Base-by-base conservation (phyloP, 2,113 vertebrate genomes). In the Reinhardtius hippoglossoides region DNA sequence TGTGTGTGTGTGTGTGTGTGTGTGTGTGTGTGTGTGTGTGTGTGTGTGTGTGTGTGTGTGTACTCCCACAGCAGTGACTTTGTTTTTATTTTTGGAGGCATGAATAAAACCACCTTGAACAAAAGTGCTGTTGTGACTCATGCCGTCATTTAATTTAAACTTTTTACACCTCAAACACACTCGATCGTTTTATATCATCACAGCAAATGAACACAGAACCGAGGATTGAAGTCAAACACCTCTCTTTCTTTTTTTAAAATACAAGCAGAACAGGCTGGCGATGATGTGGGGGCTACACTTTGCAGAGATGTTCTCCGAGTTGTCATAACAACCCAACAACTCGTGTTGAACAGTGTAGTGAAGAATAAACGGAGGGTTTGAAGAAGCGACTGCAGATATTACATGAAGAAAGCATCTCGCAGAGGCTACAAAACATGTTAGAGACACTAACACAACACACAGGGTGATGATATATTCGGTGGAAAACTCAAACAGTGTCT, bases 51-150 rank as follows among this genome's bases (percentile, higher is more conserved):
- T 40, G 31, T 31, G 44, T 15, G 44, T 48, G 44, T 48, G 50
- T 27, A 52, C 55, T 35, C 42, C n/a, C 21, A 56, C 57, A 65
- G 72, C 50, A 15, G 35, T 16, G 62, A 52, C 62, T 50, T 10
- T 60, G 58, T 35, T 80, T 72, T 55, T 18, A 21, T 44, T 58
- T 9, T 42, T 48, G 16, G 7, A 35, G 8, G 8, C 8, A 61
- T 26, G 8, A 48, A 71, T 60, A 55, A 77, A 31, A 56, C 40
- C 75, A 26, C 9, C 54, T 24, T 16, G 9, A 9, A 60, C 50
- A 63, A 67, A 20, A 50, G 65, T 18, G 10, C n/a, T 9, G 4
- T 54, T 75, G 44, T 80, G 50, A 54, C 50, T 44, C 26, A 57
- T 8, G 64, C 0, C 16, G 35, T 59, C 7, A 13, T 48, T 15